A percentile compares a stretch with the other conserved stretches of the same genome.
Evolutionary conservation across 1,140 invertebrate genomes (phyloP).

Genomic region (Gonioctena quinquepunctata): DNA sequence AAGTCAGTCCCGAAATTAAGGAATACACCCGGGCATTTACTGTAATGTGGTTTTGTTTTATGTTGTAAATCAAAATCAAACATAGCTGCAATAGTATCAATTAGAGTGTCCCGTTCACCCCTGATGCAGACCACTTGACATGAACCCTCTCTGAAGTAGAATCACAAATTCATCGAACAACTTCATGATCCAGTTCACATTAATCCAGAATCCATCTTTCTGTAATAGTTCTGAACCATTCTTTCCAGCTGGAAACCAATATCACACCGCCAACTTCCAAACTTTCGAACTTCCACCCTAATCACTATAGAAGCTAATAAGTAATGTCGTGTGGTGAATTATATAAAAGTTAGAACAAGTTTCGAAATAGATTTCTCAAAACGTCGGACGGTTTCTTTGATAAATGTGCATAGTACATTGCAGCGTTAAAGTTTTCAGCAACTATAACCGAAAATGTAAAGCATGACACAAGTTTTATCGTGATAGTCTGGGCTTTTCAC

Average conservation of each 20-base stretch:
- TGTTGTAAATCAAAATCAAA: too few species aligned
- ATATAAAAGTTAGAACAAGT: neutral
- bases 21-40: too few species aligned
- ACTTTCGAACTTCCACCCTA: neutral
- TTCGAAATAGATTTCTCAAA: neutral
- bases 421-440: neutral
- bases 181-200: too few species aligned
- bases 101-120: too few species aligned
- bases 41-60: too few species aligned
- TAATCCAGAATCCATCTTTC: neutral
- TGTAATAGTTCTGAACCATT: neutral
- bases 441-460: neutral
- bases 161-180: too few species aligned
- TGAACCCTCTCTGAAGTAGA: too few species aligned
- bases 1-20: too few species aligned
- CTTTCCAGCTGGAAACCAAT: neutral
- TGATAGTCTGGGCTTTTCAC: neutral
- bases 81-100: too few species aligned
- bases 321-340: neutral
- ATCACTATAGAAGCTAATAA: constrained; percentile 1
- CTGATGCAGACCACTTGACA: too few species aligned
- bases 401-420: neutral
- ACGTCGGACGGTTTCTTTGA: neutral
- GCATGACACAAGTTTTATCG: neutral
- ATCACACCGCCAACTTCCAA: neutral